Conservation (phyloP, 2,797 vertebrate species). For the Gouania willdenowi region DNA sequence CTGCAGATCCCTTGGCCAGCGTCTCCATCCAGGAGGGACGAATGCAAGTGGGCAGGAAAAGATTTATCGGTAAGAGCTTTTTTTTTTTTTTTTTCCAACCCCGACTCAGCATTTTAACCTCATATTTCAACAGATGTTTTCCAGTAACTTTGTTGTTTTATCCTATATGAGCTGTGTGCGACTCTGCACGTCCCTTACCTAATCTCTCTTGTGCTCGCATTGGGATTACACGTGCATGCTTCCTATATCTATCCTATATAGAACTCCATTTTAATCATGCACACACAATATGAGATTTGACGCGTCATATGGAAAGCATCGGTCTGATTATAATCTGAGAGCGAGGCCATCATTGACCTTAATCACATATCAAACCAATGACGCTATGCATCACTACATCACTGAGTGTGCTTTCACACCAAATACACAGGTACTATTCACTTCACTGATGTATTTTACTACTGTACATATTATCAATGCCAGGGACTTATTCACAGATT, state of each 20-base stretch:
- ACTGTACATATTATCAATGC: too few species aligned
- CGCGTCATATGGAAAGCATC: conserved; percentile 26
- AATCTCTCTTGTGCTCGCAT: neutral
- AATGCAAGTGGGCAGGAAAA: conserved; percentile 99
- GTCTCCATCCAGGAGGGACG: conserved; percentile 87
- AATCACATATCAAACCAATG: conserved; percentile 33
- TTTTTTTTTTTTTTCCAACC: conserved; percentile 16
- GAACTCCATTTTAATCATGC: conserved; percentile 10
- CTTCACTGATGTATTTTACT: too few species aligned
- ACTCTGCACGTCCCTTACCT: conserved; percentile 7
- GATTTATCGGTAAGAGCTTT: conserved; percentile 85
- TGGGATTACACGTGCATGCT: conserved; percentile 3
- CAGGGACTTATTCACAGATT: too few species aligned
- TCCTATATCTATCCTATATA: neutral
- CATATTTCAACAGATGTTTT: conserved; percentile 21
- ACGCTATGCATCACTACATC: too few species aligned
- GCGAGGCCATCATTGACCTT: conserved; percentile 34
- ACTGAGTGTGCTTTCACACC: too few species aligned
- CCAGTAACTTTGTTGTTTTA: conserved; percentile 26
- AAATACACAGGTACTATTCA: too few species aligned
- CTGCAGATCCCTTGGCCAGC: conserved; percentile 92
- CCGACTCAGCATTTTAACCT: conserved; percentile 19
- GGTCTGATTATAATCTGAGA: conserved; percentile 27
- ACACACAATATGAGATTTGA: neutral
- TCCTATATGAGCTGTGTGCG: conserved; percentile 1